Base-by-base conservation (phyloP, 35 echinoderm and acorn worm genomes). In the Lytechinus variegatus region DNA sequence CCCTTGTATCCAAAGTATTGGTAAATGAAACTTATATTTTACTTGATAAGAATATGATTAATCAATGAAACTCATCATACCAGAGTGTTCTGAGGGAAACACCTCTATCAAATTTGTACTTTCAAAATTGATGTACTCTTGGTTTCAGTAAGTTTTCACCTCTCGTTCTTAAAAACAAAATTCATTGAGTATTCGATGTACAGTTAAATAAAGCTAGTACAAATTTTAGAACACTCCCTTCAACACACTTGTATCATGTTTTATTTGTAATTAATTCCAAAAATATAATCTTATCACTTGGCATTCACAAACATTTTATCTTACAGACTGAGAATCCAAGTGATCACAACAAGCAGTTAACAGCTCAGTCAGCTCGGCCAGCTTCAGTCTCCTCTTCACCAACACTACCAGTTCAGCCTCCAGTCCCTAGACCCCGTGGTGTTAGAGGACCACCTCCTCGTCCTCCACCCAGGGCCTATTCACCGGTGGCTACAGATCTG, bases 381-480 rank as follows among this genome's bases (percentile, higher is more conserved):
- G 94, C 89, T 51, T 95, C 94, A 28, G 44, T 90, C 27, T 97
- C 96, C 54, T 95, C 96, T 52, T 87, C 94, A 19, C 96, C 96
- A 94, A 93, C 95, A 13, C 61, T 97, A 16, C 27, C 66, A 51
- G 86, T 44, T 71, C 94, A 97, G 61, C 60, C 88, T 79, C 94
- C 60, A 29, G 21, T 87, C 54, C 60, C 96, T 95, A 53, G 91
- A 54, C 95, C 86, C 92, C 94, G 55, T 79, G 89, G 61, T 92
- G 91, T 57, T 21, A 90, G 94, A 87, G 96, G 96, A 28, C 96
- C 88, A 21, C 96, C 96, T 8, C 96, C 96, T 29, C 95, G 95
- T 71, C 96, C 96, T 52, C 96, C 96, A 55, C 96, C 96, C 52
- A 95, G 96, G 92, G 96, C 96, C 56, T 97, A 97, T 91, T 97